These are phyloP conservation scores for Callorhinus ursinus DNA, from an alignment of 2,113 vertebrate genomes.

Conservation along the genomic window DNA sequence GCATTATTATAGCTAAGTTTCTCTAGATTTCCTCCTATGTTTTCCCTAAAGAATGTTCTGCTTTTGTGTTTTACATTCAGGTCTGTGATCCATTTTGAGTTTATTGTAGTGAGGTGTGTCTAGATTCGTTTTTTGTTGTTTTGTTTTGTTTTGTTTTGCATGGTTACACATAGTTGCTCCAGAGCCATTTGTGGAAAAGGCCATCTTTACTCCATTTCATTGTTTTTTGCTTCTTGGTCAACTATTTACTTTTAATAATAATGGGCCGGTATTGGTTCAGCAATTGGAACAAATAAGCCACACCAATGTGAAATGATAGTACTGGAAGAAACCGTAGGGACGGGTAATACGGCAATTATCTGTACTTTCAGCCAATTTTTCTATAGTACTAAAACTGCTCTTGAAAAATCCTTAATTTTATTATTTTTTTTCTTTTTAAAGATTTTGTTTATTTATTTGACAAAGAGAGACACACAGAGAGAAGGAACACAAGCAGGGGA, in stretches of 20 bases:
- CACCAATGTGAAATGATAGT: no score
- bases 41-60: background rate
- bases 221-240: background rate
- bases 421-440: no score
- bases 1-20: background rate
- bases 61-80: background rate
- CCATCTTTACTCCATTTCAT: no score
- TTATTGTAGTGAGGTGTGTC: background rate
- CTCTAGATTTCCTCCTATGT: background rate
- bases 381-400: background rate
- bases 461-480: no score
- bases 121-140: background rate
- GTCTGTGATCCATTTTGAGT: background rate
- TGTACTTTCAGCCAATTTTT: background rate
- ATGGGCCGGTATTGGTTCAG: background rate
- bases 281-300: background rate
- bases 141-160: background rate
- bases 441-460: no score
- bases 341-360: background rate
- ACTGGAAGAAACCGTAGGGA: fast-evolving
- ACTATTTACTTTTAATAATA: background rate
- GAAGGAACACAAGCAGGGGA: no score
- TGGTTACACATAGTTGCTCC: background rate
- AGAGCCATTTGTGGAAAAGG: background rate
- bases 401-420: background rate